Evolutionary conservation across 2,797 vertebrate species (phyloP).

Genomic region (Chrysocyon brachyurus): DNA sequence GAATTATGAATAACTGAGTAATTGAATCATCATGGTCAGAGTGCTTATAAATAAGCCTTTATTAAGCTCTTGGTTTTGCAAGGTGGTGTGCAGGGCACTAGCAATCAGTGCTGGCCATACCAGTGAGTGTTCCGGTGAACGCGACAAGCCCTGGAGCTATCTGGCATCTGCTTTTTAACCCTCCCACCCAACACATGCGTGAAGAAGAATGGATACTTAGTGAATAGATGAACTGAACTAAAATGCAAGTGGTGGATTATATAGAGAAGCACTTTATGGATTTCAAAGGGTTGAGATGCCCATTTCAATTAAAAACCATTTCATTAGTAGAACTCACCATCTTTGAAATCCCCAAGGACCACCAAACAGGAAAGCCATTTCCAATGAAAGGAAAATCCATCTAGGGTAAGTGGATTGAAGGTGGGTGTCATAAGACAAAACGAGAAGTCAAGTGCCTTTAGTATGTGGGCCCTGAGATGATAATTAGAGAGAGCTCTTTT

Average conservation of each 20-base stretch:
- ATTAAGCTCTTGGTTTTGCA: not conserved
- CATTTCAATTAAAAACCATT: not conserved
- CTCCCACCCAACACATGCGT: not conserved
- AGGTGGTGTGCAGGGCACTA: not conserved
- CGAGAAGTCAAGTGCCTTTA: not conserved
- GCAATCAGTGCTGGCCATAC: not conserved
- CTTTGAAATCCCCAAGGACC: not conserved
- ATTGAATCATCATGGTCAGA: constrained; percentile 49
- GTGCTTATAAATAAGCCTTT: constrained; percentile 33
- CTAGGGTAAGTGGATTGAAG: not conserved
- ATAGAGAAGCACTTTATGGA: not conserved
- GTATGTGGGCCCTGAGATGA: not conserved
- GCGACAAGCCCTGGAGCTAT: not conserved
- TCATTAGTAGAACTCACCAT: not conserved
- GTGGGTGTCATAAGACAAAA: not conserved
- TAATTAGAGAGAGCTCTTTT: not conserved
- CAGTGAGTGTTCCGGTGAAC: not conserved
- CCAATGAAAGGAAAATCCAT: constrained; percentile 20
- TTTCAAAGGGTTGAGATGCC: not conserved
- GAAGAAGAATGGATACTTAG: not conserved
- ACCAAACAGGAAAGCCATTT: not conserved
- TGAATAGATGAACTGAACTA: not conserved
- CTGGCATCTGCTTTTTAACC: not conserved
- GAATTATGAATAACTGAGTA: constrained; percentile 67
- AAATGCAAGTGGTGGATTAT: not conserved